Evolutionary conservation across 2,888 invertebrate genomes (phyloP).

Genomic region (Sphaerophoria rueppellii): DNA sequence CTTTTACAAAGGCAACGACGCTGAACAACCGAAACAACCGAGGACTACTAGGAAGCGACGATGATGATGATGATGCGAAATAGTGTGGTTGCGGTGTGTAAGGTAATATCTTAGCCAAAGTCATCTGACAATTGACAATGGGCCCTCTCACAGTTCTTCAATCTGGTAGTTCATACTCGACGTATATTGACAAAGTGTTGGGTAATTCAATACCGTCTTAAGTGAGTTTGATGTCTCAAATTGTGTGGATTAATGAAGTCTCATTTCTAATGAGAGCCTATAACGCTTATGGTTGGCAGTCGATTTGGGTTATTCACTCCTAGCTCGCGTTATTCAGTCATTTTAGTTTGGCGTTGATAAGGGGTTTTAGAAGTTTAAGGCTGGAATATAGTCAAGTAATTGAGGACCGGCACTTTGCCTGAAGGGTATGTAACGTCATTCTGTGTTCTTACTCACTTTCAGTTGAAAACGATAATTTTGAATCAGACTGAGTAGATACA

Average conservation of each 20-base stretch:
- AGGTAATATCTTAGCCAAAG: conserved; percentile 52
- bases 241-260: conserved; percentile 68
- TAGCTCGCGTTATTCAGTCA: conserved; percentile 45
- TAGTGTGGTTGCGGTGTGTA: conserved; percentile 52
- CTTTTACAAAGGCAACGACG: too few relatives aligned
- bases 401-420: too few relatives aligned
- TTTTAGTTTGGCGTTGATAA: conserved; percentile 44
- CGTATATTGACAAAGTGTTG: conserved; percentile 58
- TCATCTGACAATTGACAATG: conserved; percentile 58
- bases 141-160: conserved; percentile 23
- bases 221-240: conserved; percentile 35
- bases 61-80: neutral
- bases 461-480: too few relatives aligned
- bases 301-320: conserved; percentile 55
- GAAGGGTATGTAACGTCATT: too few relatives aligned
- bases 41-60: neutral
- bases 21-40: too few relatives aligned
- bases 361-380: neutral
- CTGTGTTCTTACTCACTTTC: too few relatives aligned
- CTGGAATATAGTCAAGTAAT: too few relatives aligned
- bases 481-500: too few relatives aligned
- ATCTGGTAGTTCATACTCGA: conserved; percentile 18
- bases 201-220: conserved; percentile 55
- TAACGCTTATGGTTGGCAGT: conserved; percentile 58
- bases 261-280: conserved; percentile 62